Percentiles rank a stretch among this genome's conserved stretches.
phyloP scores from a whole-genome alignment of 2,888 invertebrate genomes.

The Nycteola revayana region DNA sequence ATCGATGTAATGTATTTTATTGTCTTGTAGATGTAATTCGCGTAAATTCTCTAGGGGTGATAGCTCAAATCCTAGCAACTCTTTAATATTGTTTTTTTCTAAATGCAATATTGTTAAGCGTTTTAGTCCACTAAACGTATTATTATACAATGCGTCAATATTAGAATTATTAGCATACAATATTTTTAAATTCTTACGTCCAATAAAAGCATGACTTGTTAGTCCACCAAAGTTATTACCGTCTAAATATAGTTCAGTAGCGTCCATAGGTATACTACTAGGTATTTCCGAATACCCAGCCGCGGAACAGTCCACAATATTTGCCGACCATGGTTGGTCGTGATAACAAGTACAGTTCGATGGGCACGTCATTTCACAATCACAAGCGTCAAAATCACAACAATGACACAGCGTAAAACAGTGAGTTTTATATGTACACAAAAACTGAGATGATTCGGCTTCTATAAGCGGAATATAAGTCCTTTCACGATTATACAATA shows the following conservation, averaged over 20 bases:
- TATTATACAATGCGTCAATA: conserved; percentile 92
- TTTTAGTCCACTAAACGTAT: conserved; percentile 94
- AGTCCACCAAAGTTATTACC: conserved; percentile 94
- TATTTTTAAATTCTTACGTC: conserved; percentile 93
- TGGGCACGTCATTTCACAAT: conserved; percentile 98
- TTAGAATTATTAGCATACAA: conserved; percentile 94
- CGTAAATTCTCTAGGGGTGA: conserved; percentile 90
- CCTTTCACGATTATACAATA: conserved; percentile 91
- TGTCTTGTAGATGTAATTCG: conserved; percentile 93
- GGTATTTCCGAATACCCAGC: conserved; percentile 92
- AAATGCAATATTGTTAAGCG: conserved; percentile 91
- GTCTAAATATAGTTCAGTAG: conserved; percentile 96
- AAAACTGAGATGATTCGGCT: conserved; percentile 93
- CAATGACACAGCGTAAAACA: conserved; percentile 97
- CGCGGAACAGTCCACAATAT: conserved; percentile 94
- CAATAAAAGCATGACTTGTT: conserved; percentile 94
- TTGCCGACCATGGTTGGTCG: conserved; percentile 95
- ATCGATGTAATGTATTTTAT: conserved; percentile 90
- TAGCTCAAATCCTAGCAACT: conserved; percentile 91
- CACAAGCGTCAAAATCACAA: conserved; percentile 98
- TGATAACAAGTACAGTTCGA: conserved; percentile 97
- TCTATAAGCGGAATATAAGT: conserved; percentile 93
- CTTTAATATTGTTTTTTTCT: conserved; percentile 92
- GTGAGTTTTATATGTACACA: conserved; percentile 95
- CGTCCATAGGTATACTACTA: conserved; percentile 95